These are phyloP conservation scores for Dendronephthya gigantea DNA, from an alignment of 64 coral and sea anemone genomes.

Conservation along the genomic window DNA sequence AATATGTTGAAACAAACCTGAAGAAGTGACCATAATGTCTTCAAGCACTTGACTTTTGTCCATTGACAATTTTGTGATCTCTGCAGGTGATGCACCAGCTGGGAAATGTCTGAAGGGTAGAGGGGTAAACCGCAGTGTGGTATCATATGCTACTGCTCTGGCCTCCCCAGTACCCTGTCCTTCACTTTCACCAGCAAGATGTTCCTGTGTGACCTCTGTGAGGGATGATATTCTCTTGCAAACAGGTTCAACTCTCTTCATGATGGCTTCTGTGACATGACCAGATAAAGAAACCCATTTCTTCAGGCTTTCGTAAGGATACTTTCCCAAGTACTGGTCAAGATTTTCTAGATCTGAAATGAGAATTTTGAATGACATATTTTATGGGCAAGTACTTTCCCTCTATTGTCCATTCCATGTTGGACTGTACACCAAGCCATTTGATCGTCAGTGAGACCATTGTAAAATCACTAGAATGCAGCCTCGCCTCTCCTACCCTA, in stretches of 20 bases:
- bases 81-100: constrained; percentile 39
- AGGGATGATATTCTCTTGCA: constrained; percentile 71
- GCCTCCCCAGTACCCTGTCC: neutral
- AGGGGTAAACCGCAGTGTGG: constrained; percentile 38
- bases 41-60: constrained; percentile 67
- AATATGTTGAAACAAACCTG: constrained; percentile 52
- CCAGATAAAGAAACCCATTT: constrained; percentile 84
- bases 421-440: neutral
- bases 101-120: constrained; percentile 55
- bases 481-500: neutral
- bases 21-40: constrained; percentile 41
- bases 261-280: constrained; percentile 46
- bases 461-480: no score
- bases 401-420: neutral
- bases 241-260: constrained; percentile 62
- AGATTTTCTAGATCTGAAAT: constrained; percentile 69
- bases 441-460: no score
- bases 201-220: constrained; percentile 44
- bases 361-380: neutral
- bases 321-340: constrained; percentile 62
- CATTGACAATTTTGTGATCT: constrained; percentile 63
- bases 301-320: constrained; percentile 78
- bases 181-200: neutral
- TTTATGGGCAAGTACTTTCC: no score
- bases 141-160: neutral